Evolutionary conservation across 2,797 vertebrate genomes (phyloP).

Genomic region (Esox lucius): DNA sequence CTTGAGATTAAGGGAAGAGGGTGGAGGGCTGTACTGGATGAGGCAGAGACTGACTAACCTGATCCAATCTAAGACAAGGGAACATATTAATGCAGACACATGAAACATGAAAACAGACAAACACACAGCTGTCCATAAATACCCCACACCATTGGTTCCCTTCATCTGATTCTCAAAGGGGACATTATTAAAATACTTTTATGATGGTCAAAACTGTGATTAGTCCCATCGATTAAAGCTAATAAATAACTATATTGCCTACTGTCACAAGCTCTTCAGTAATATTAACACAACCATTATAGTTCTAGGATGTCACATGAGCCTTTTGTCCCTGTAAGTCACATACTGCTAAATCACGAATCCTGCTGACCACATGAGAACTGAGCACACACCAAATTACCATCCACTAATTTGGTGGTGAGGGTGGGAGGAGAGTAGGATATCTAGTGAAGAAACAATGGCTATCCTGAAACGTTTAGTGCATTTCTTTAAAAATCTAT

Average conservation of each 20-base stretch:
- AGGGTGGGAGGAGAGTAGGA: neutral
- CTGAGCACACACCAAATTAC: neutral
- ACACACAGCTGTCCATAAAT: neutral
- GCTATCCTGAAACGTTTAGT: neutral
- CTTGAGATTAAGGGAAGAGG: neutral
- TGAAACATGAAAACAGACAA: constrained; percentile 8
- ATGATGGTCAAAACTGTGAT: neutral
- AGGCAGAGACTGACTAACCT: neutral
- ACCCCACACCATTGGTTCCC: neutral
- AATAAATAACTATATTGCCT: neutral
- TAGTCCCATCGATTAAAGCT: neutral
- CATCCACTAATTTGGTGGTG: neutral
- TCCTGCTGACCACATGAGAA: neutral
- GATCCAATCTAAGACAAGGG: neutral
- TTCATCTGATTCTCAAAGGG: neutral
- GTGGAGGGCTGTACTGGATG: neutral
- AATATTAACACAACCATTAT: neutral
- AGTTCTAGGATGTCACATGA: neutral
- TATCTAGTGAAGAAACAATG: neutral
- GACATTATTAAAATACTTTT: neutral
- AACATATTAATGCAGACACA: constrained; percentile 2
- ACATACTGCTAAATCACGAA: neutral
- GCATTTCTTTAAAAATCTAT: neutral
- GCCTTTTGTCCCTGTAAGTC: neutral
- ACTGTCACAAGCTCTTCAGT: neutral